phyloP scores from a whole-genome alignment of 2,797 vertebrate genomes.

The Scolopax bukidnonensis region DNA sequence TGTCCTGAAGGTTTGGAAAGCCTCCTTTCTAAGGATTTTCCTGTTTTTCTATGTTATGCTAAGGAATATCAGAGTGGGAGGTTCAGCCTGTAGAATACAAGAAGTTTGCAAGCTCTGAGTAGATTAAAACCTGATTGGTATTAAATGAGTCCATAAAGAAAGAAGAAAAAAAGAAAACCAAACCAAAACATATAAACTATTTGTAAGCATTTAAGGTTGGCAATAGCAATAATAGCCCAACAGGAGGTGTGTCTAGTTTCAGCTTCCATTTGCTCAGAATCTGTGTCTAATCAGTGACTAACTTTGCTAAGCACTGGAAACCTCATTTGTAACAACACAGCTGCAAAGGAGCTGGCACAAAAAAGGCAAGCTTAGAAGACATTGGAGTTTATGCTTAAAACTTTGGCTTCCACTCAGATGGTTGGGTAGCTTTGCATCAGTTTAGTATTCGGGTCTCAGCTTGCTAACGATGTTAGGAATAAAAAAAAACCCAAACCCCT shows the following conservation, averaged over 20 bases:
- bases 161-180: not conserved
- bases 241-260: not conserved
- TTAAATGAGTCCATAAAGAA: not conserved
- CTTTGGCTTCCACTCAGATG: not conserved
- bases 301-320: not conserved
- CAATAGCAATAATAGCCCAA: not conserved
- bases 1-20: not conserved
- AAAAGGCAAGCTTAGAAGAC: not conserved
- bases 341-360: not conserved
- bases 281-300: conserved; percentile 5
- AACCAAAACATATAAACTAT: not conserved
- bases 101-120: not conserved
- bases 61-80: not conserved
- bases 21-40: not conserved
- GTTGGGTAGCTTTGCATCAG: not conserved
- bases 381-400: not conserved
- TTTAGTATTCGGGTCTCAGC: not conserved
- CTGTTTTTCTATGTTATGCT: not conserved
- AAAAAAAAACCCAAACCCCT: not conserved
- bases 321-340: not conserved
- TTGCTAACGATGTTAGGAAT: not conserved
- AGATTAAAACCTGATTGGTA: not conserved
- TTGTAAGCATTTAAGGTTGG: not conserved
- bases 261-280: not conserved
- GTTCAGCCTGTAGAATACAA: not conserved